Percentiles rank a stretch among this genome's conserved stretches.
Evolutionary conservation across 2,113 vertebrate genomes (phyloP).

Genomic region (Rhegmatorhina hoffmannsi): DNA sequence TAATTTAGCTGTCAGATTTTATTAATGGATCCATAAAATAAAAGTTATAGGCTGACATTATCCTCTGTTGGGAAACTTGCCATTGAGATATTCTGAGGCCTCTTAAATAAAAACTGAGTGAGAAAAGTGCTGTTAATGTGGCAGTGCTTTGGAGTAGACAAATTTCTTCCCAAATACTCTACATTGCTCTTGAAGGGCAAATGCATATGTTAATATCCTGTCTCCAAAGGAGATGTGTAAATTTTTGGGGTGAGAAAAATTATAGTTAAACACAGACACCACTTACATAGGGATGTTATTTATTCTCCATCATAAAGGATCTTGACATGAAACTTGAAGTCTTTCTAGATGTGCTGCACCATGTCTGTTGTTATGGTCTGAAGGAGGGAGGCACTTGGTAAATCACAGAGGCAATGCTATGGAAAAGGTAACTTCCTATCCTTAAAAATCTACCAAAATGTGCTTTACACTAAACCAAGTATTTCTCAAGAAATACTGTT

Average conservation of each 20-base stretch:
- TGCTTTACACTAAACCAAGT: neutral
- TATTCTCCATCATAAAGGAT: neutral
- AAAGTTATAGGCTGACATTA: slow-evolving; percentile 48
- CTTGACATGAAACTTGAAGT: neutral
- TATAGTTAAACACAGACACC: neutral
- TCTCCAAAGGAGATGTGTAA: neutral
- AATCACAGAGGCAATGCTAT: neutral
- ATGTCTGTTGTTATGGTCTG: neutral
- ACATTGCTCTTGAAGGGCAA: neutral
- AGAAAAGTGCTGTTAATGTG: neutral
- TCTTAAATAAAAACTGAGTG: slow-evolving; percentile 14
- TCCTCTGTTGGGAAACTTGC: neutral
- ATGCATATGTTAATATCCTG: neutral
- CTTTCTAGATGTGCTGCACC: neutral
- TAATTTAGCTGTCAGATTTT: slow-evolving; percentile 58
- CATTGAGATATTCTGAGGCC: neutral
- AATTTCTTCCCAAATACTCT: neutral
- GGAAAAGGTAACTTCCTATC: neutral
- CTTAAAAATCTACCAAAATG: neutral
- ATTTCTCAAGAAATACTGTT: neutral
- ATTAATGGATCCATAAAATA: slow-evolving; percentile 40
- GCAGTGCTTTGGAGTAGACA: neutral
- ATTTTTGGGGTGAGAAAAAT: neutral
- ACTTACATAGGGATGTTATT: neutral
- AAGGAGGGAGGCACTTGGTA: neutral